Evolutionary conservation across 2,113 vertebrate species (phyloP), one percentile per base, ranked within the genome.

Genomic region (Globicephala melas): DNA sequence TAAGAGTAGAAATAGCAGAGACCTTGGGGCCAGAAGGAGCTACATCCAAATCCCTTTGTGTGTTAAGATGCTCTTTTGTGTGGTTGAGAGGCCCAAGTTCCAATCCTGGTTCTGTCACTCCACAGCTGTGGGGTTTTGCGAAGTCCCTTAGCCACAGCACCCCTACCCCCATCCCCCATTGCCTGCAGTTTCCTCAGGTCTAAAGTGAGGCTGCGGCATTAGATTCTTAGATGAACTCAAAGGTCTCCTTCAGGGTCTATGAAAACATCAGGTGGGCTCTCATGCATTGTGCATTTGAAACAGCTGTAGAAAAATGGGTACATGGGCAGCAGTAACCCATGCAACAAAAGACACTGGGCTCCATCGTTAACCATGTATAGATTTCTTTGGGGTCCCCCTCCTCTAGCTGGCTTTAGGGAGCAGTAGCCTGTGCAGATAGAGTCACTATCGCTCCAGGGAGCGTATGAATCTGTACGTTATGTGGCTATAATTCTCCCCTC

Each of bases 281-380:
- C 58, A 26, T 4, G 5, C 17, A 23, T 7, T 38, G 50, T 28
- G 26, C 60, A 36, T 58, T 47, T 33, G 31, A 84, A 86, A 33
- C 28, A 77, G 36, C 55, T 10, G 8, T 17, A 36, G 60, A 36
- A 14, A 38, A 55, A 23, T 6, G 41, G 38, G 23, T 17, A 3
- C 5, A 0, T 14, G 36, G n/a, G 44, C 50, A 4, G 23, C 7
- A 3, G 67, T 4, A 50, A 71, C 9, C 6, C 31, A 2, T 1
- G 20, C 41, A 18, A 0, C 3, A 9, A 13, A 7, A 82, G 85
- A 41, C 14, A 0, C 8, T 4, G 33, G n/a, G n/a, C 62, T 71
- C 79, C 28, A 2, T 47, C 18, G 13, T 14, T 26, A 10, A 17
- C 26, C 47, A 7, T 6, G 26, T 17, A 1, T 31, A 2, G 7